A percentile compares a stretch with the other conserved stretches of the same genome.
These are phyloP conservation scores for Urocitellus parryii DNA, from an alignment of 2,113 vertebrate species.

Conservation along the genomic window DNA sequence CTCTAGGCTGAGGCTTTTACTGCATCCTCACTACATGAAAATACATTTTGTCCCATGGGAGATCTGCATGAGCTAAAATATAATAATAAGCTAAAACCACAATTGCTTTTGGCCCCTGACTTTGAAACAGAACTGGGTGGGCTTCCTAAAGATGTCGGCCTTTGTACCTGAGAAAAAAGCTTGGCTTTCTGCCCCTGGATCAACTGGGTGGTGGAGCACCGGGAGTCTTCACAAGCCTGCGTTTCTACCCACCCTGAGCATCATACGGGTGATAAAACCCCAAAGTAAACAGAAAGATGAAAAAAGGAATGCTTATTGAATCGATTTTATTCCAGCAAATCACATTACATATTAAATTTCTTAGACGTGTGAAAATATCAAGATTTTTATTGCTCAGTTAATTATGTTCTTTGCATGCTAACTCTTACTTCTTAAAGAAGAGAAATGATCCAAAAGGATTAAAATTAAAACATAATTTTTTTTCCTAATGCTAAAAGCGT, in stretches of 20 bases:
- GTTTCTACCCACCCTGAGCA: background rate
- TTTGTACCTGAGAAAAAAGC: constrained; percentile 34
- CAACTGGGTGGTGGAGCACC: background rate
- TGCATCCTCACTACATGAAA: constrained; percentile 8
- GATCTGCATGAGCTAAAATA: constrained; percentile 9
- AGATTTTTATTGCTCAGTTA: constrained; percentile 76
- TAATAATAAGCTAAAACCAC: background rate
- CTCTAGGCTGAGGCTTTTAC: background rate
- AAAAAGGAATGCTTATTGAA: constrained; percentile 61
- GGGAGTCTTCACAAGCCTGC: background rate
- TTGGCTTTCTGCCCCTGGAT: constrained; percentile 49
- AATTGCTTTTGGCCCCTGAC: constrained; percentile 42
- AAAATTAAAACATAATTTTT: constrained; percentile 66
- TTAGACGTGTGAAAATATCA: constrained; percentile 77
- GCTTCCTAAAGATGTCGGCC: background rate
- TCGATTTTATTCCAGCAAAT: constrained; percentile 72
- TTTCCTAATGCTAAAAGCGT: constrained; percentile 68
- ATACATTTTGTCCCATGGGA: background rate
- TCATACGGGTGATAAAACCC: constrained; percentile 59
- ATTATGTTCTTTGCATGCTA: constrained; percentile 75
- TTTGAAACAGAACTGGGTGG: background rate
- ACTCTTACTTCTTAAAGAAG: constrained; percentile 63
- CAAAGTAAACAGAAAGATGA: constrained; percentile 68
- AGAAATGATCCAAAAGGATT: constrained; percentile 70
- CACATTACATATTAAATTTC: constrained; percentile 73